Evolutionary conservation across 2,888 invertebrate genomes (phyloP), one percentile per base, ranked within the genome.

Genomic region (Capitulum mitella): DNA sequence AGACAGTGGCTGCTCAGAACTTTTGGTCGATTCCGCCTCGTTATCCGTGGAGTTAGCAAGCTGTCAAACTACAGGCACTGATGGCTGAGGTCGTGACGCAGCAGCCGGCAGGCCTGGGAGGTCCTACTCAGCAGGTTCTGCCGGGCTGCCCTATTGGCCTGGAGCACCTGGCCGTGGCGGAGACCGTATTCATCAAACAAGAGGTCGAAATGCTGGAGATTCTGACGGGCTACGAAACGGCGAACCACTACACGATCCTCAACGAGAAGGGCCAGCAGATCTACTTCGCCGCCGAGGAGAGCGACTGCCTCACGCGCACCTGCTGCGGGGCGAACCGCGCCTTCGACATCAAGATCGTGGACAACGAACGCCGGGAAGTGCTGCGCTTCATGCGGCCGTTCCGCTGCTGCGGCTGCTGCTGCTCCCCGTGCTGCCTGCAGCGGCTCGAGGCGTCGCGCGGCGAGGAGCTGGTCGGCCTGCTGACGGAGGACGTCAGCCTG

Each of bases 271-370:
- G 79, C 37, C 79, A 79, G 51, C 54, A 48, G 37, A 75, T 80
- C 6, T 80, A 79, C 64, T 77, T 43, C 37, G 79, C 80, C 6
- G 79, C 78, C n/a, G 80, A 80, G 70, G n/a, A 48, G 34, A 80
- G 78, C 26, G 54, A 80, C 22, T 34, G 58, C 1, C 76, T 77
- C 2, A 22, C 58, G 26, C 80, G 78, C 26, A 43, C 58, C 26
- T 80, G 79, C 40, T 77, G 80, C 37, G 79, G 80, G 32, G 46
- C 77, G 8, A 78, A 79, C 43, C 58, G 80, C 14, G 79, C 80
- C n/a, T 80, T 80, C 61, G 48, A 78, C 32, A 79, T 80, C 14
- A 54, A 58, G 3, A 58, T 80, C 19, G 61, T 80, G 29, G 80
- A 80, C 48, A 76, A 64, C 48, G 34, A 48, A 16, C 61, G 80